phyloP scores from a whole-genome alignment of 2,888 invertebrate genomes.

The Shargacucullia verbasci region DNA sequence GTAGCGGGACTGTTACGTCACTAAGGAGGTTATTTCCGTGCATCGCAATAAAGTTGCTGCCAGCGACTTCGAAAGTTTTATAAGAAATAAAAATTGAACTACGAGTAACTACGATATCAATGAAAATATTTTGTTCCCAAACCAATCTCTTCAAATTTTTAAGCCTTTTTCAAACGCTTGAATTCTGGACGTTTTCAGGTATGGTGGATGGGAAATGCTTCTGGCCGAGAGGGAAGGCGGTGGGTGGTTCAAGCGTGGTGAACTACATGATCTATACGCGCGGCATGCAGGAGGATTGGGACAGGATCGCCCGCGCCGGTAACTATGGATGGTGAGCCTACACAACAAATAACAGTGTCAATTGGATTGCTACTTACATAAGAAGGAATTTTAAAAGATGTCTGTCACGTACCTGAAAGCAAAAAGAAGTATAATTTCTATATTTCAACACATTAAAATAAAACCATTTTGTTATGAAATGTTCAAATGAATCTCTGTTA shows the following conservation, averaged over 20 bases:
- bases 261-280: slow-evolving; percentile 91
- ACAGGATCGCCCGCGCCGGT: slow-evolving; percentile 90
- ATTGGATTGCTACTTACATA: slow-evolving; percentile 2
- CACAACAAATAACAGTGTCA: background rate
- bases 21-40: no score
- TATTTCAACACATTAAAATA: no score
- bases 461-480: no score
- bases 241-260: slow-evolving; percentile 86
- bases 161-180: background rate
- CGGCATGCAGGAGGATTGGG: slow-evolving; percentile 91
- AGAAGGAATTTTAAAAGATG: background rate
- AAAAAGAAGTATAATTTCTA: background rate
- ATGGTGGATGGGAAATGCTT: slow-evolving; percentile 78
- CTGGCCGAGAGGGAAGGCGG: slow-evolving; percentile 86
- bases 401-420: slow-evolving; percentile 46
- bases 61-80: no score
- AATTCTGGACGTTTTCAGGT: slow-evolving; percentile 63
- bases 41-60: no score
- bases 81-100: no score
- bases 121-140: background rate
- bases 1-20: no score
- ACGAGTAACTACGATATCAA: no score
- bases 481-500: no score
- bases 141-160: background rate
- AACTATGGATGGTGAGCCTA: slow-evolving; percentile 90